A percentile compares a stretch with the other conserved stretches of the same genome.
Evolutionary conservation across 2,888 invertebrate genomes (phyloP).

Genomic region (Eupithecia pulchellata): DNA sequence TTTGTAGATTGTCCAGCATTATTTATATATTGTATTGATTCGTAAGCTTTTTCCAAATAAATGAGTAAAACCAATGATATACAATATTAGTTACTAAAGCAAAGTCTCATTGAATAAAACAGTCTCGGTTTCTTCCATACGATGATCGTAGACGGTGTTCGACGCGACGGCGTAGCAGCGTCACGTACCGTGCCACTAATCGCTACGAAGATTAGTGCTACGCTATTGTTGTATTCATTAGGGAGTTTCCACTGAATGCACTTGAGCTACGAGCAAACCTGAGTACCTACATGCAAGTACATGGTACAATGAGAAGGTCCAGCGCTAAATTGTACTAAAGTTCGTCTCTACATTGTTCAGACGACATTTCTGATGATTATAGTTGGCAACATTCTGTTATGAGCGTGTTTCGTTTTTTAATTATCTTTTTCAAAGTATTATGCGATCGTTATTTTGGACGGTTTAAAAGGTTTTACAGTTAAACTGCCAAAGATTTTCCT

Average conservation of each 20-base stretch:
- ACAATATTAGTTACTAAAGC: too few relatives aligned
- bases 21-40: too few relatives aligned
- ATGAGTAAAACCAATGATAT: background rate
- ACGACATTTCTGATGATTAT: background rate
- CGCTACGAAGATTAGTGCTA: slow-evolving; percentile 70
- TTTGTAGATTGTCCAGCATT: too few relatives aligned
- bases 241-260: slow-evolving; percentile 46
- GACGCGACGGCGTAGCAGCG: slow-evolving; percentile 32
- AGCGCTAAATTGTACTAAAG: background rate
- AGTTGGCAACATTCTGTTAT: background rate
- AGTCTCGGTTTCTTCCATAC: background rate
- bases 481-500: background rate
- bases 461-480: background rate
- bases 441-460: background rate
- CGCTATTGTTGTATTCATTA: slow-evolving; percentile 53
- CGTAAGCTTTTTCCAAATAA: background rate
- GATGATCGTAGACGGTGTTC: slow-evolving; percentile 32
- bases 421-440: background rate
- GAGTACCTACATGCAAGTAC: background rate
- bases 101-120: too few relatives aligned
- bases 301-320: slow-evolving; percentile 6
- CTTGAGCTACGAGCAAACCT: slow-evolving; percentile 17
- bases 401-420: background rate
- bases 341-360: background rate
- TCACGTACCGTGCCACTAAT: slow-evolving; percentile 61